Base-by-base conservation (phyloP, 92 coral and sea anemone species). In the Bergia puertoricense region DNA sequence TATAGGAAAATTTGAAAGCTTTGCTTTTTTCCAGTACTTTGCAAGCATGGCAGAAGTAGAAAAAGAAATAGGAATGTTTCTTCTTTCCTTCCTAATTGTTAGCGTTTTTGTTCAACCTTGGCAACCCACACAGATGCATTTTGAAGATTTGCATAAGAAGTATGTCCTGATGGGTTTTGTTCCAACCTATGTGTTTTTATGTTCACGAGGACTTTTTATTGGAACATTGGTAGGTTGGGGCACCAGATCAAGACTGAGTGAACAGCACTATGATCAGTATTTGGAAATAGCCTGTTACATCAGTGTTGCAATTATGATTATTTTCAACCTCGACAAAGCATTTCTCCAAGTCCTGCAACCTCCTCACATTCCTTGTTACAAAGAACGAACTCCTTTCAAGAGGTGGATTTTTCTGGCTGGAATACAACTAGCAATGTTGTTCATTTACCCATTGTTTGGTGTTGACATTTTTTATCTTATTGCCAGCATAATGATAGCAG, bases 101-200 rank as follows among this genome's bases (percentile, higher is more conserved):
- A 75, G 79, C 30, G 5, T 75, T 7, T 8, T 75, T 45, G 51
- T 75, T 36, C 79, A 75, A 40, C 51, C 79, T 0, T 75, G 15
- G 18, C 79, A 75, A 75, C 79, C 79, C 79, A 10, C 22, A 39
- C 22, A 75, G 48, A 41, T 75, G 36, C 46, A 43, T 15, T 75
- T 75, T 41, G 79, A 75, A 18, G 51, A 75, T 41, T 41, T 75
- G n/a, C 36, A 75, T 7, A 38, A 75, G 23, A 75, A 75, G 79
- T 75, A 75, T 75, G 79, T 75, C 79, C n/a, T 75, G 23, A 51
- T 41, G 15, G 79, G 79, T 75, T 75, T 41, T 41, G 79, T 75
- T 14, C 79, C 79, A 75, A 75, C 79, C 51, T 75, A 75, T 75
- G 79, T 75, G 48, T 75, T 75, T 39, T 75, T 75, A 51, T 75